Evolutionary conservation across 2,888 invertebrate species (phyloP), one percentile per base, ranked within the genome.

Genomic region (Drosophila meridionalis): DNA sequence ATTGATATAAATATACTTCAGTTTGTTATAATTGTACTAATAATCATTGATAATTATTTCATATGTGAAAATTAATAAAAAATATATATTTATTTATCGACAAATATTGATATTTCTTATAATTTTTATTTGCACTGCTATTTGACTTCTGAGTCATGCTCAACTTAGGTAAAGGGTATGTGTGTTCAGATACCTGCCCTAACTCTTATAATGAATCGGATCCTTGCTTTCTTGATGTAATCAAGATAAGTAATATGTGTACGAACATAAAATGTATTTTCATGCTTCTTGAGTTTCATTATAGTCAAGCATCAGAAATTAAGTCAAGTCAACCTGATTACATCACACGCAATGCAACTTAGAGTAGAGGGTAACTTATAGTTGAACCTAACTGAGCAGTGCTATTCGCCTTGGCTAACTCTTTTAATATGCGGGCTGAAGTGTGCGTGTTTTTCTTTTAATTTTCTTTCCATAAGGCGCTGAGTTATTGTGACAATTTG

Each of bases 401-500:
- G 30, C 42, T 38, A 26, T 59, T 12, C 8, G 28, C 9, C 38
- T n/a, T 48, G 28, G 7, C 12, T 28, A 28, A 5, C 20, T 9
- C 40, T 64, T 45, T 43, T 42, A 38, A 30, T 62, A 7, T 34
- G 32, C 9, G 11, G 32, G 32, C n/a, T 32, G 28, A n/a, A 50
- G 50, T 59, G 36, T 77, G 38, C 28, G 43, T 50, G 32, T 50
- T 50, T 64, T 74, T 59, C 12, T 26, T 36, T 56, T 60, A 32
- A 28, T 45, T 65, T 50, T 42, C 12, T 45, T 34, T 26, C 34
- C 72, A 73, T 85, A 84, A 80, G 58, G 71, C 63, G 32, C 62
- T 73, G 73, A 85, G 69, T 85, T 88, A 85, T 69, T 77, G 70
- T 76, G 85, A 85, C 85, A 85, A 83, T 86, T 82, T 76, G 71